Evolutionary conservation across 2,113 vertebrate species (phyloP), one percentile per base, ranked within the genome.

Genomic region (Mustela lutreola): DNA sequence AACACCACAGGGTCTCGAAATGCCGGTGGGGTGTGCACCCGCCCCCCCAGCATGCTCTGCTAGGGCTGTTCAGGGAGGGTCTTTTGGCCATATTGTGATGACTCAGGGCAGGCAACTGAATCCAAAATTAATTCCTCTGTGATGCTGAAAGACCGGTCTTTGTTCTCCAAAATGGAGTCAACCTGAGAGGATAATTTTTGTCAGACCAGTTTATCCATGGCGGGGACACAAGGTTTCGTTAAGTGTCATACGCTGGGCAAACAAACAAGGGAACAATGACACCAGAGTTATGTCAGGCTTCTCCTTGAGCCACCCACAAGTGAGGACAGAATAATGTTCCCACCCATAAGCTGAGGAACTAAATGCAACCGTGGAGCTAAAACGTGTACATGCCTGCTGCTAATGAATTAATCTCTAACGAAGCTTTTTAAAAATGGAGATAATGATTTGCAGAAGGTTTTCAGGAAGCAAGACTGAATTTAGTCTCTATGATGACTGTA

Each of bases 261-360:
- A 85, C 63, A 96, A 91, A 93, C 84, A 97, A 76, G 50, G 78
- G 60, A 85, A 96, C 97, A 93, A 89, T 95, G 91, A 60, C 93
- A 92, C 22, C 75, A 58, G 63, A 83, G 84, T 92, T 65, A 62
- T 45, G 76, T 81, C 91, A 85, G 56, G 80, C 33, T 93, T 36
- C 63, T 62, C 18, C 76, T 56, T 73, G 16, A 4, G 7, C 87
- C 36, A 10, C 96, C 84, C 85, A 93, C 84, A 79, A 26, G 33
- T 19, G 65, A 70, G 58, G 89, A 67, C 21, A 3, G 85, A 65
- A 80, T 58, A 73, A 36, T 10, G 15, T 67, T 12, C 39, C 81
- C 33, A 22, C 45, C 81, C 18, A 4, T 36, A 24, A 58, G 80
- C 58, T 96, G 80, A 97, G 83, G 97, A 97, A 28, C 50, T 11